phyloP scores from a whole-genome alignment of 1,140 invertebrate species.

The Microplitis demolitor region DNA sequence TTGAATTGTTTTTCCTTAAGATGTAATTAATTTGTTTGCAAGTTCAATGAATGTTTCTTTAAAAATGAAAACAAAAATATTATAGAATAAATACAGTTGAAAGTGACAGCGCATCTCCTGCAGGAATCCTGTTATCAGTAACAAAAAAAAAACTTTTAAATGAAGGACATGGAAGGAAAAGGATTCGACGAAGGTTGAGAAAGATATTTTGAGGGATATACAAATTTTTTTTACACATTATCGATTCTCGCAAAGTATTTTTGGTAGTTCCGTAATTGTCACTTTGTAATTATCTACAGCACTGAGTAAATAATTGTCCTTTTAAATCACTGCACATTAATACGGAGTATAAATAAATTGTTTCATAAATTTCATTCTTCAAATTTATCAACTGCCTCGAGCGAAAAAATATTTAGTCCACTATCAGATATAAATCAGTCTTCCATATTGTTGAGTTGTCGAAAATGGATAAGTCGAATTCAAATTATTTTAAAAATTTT shows the following conservation, averaged over 20 bases:
- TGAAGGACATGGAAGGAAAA: not conserved
- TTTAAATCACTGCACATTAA: not conserved
- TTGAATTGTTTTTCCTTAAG: not conserved
- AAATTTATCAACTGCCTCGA: too few relatives aligned
- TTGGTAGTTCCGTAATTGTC: not conserved
- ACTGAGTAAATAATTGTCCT: not conserved
- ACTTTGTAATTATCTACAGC: not conserved
- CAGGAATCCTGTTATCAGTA: not conserved
- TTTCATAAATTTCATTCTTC: not conserved
- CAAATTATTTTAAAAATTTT: too few relatives aligned
- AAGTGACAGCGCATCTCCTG: too few relatives aligned
- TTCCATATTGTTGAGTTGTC: too few relatives aligned
- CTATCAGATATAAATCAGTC: too few relatives aligned
- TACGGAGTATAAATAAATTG: constrained; percentile 10
- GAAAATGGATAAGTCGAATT: too few relatives aligned
- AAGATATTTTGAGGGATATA: not conserved
- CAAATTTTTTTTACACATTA: constrained; percentile 26
- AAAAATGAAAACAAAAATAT: not conserved
- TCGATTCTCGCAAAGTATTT: constrained; percentile 14
- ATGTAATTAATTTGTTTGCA: not conserved
- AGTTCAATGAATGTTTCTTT: not conserved
- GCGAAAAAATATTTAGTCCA: too few relatives aligned
- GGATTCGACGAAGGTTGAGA: not conserved
- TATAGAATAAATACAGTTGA: too few relatives aligned
- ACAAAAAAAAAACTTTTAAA: not conserved